Evolutionary conservation across 2,888 invertebrate genomes (phyloP).

Genomic region (Drosophila heteroneura): DNA sequence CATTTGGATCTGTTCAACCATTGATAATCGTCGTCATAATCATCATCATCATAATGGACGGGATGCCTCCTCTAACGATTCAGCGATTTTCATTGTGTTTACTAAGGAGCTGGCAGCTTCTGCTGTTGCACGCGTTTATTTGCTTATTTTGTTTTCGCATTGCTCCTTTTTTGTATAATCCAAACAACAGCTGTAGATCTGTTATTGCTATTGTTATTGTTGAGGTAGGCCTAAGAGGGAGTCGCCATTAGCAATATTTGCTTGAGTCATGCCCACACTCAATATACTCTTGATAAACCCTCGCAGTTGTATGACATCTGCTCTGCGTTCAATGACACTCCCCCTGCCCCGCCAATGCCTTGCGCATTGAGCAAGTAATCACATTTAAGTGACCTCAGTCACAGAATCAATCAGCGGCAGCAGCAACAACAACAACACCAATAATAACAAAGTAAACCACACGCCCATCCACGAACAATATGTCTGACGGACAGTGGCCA

Average conservation of each 20-base stretch:
- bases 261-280: slow-evolving; percentile 17
- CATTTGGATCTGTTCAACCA: slow-evolving; percentile 43
- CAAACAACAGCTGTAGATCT: background rate
- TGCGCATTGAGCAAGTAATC: slow-evolving; percentile 66
- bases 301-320: slow-evolving; percentile 13
- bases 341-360: slow-evolving; percentile 18
- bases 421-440: slow-evolving; percentile 18
- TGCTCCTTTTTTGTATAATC: slow-evolving; percentile 2
- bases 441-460: slow-evolving; percentile 26
- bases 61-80: slow-evolving; percentile 15
- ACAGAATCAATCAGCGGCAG: slow-evolving; percentile 72
- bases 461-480: slow-evolving; percentile 48
- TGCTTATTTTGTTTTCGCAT: slow-evolving; percentile 27
- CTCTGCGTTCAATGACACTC: slow-evolving; percentile 11
- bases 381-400: slow-evolving; percentile 74
- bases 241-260: slow-evolving; percentile 28
- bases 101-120: slow-evolving; percentile 49
- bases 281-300: slow-evolving; percentile 11
- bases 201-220: slow-evolving; percentile 6
- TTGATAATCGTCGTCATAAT: slow-evolving; percentile 39
- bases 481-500: slow-evolving; percentile 70
- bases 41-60: slow-evolving; percentile 26
- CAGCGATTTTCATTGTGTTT: slow-evolving; percentile 31
- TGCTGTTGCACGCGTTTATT: slow-evolving; percentile 35
- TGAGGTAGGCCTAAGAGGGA: slow-evolving; percentile 47